phyloP scores from a whole-genome alignment of 2,888 invertebrate genomes.

The Teinopalpus imperialis region DNA sequence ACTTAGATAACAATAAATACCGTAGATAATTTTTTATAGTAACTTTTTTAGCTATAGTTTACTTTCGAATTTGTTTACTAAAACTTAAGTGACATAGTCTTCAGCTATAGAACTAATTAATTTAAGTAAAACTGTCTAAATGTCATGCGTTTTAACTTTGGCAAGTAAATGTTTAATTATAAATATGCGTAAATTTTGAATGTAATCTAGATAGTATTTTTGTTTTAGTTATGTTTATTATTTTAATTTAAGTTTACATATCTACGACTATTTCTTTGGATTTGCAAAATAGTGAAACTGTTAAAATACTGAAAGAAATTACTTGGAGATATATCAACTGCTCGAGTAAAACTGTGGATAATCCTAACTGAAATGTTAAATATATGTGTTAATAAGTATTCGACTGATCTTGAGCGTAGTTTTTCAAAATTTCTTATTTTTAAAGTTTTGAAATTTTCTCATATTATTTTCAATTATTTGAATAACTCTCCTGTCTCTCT shows the following conservation, averaged over 20 bases:
- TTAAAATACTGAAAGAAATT: background rate
- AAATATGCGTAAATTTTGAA: background rate
- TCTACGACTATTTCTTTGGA: no score
- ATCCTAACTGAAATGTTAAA: conserved; percentile 20
- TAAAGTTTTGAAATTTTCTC: conserved; percentile 31
- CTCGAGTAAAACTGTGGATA: no score
- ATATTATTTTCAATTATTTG: conserved; percentile 29
- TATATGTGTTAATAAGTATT: conserved; percentile 32
- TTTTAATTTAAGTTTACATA: no score
- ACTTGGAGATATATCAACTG: conserved; percentile 1
- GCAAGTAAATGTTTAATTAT: background rate
- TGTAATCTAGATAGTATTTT: background rate
- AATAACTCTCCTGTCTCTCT: no score
- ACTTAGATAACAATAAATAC: no score
- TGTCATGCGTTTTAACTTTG: no score
- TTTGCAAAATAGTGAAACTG: conserved; percentile 13
- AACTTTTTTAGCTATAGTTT: no score
- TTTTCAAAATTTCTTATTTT: conserved; percentile 22
- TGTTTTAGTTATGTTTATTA: background rate
- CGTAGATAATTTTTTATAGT: no score
- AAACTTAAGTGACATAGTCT: no score
- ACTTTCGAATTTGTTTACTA: background rate
- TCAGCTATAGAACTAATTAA: no score
- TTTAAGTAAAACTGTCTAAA: no score
- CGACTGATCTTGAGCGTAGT: conserved; percentile 64